These are phyloP conservation scores for Nomada ferruginata DNA, from an alignment of 2,888 invertebrate genomes.

Conservation along the genomic window DNA sequence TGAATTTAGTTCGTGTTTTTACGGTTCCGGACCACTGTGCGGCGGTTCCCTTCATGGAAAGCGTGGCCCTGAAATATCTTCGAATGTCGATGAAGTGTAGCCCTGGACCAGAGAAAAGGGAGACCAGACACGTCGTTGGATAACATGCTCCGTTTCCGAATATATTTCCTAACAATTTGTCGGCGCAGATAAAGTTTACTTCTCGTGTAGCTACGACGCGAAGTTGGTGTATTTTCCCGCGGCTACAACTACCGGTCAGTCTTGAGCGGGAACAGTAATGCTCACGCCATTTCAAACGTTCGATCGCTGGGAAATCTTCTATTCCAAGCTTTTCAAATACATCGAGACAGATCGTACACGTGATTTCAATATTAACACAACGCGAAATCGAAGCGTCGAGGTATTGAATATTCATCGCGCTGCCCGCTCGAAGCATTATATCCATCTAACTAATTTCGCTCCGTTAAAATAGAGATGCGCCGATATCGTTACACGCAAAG, in stretches of 20 bases:
- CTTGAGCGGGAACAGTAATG: background rate
- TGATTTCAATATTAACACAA: slow-evolving; percentile 8
- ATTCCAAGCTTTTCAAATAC: background rate
- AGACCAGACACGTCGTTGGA: background rate
- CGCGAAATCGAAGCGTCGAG: background rate
- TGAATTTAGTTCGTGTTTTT: too few species aligned
- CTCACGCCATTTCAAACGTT: background rate
- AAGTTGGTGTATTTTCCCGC: background rate
- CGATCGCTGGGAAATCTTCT: background rate
- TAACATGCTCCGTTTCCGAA: background rate
- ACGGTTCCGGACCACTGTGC: too few species aligned
- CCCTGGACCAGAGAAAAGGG: background rate
- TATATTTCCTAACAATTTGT: slow-evolving; percentile 14
- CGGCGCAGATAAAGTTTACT: background rate
- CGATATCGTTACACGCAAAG: background rate
- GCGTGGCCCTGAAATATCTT: slow-evolving; percentile 14
- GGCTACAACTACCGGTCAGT: background rate
- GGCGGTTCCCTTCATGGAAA: slow-evolving; percentile 28
- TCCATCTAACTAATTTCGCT: background rate
- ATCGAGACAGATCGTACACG: too few species aligned
- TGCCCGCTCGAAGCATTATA: background rate
- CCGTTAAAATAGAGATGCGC: background rate
- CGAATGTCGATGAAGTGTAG: slow-evolving; percentile 7
- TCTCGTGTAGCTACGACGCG: background rate
- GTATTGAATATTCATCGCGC: slow-evolving; percentile 17